Percentiles rank a stretch among this genome's conserved stretches.
phyloP scores from a whole-genome alignment of 2,113 vertebrate genomes.

The Miniopterus natalensis region DNA sequence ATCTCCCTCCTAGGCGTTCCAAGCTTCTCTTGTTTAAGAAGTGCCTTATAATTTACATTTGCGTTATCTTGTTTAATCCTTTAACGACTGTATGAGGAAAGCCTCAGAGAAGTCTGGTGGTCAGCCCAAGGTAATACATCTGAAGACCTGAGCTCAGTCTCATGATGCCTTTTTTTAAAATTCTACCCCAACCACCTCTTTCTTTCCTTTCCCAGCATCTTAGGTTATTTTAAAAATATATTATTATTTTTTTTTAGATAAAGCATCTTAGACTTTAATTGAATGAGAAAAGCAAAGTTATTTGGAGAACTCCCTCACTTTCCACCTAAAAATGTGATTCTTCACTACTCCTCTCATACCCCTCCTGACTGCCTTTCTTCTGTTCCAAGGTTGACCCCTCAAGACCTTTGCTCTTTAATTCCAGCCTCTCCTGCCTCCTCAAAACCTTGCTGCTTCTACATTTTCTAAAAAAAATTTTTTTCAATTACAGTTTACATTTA shows the following conservation, averaged over 20 bases:
- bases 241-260: neutral
- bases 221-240: neutral
- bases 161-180: neutral
- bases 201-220: neutral
- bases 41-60: constrained; percentile 46
- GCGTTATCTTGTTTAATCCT: constrained; percentile 25
- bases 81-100: neutral
- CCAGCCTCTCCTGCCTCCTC: neutral
- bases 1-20: neutral
- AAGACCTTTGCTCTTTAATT: constrained; percentile 5
- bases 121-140: neutral
- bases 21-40: constrained; percentile 41
- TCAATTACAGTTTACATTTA: neutral
- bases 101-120: neutral
- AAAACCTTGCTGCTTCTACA: neutral
- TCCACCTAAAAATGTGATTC: constrained; percentile 21
- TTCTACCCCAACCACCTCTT: neutral
- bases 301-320: neutral
- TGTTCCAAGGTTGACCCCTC: neutral
- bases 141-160: neutral
- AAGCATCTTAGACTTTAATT: neutral
- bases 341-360: neutral
- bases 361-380: neutral
- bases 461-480: neutral
- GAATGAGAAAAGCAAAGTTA: neutral